Base-by-base conservation (phyloP, 2,797 vertebrate species). In the Notoglanidium macrostoma region DNA sequence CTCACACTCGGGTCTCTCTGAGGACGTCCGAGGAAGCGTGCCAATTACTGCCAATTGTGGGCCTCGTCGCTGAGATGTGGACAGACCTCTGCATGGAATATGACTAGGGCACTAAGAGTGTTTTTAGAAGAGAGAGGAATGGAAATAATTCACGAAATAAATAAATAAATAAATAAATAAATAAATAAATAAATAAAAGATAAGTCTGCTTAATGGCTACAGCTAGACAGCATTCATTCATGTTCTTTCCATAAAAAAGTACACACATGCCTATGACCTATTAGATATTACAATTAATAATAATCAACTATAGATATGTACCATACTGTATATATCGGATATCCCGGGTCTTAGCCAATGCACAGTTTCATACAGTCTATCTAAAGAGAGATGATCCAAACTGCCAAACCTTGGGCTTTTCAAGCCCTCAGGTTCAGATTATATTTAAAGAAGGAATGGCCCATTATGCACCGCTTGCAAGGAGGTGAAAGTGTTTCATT, bases 31-130 rank as follows among this genome's bases (percentile, higher is more conserved):
- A 93, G 93, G 93, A 94, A 95, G 95, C 90, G 91, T 93, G 93
- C 95, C 95, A 96, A 96, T 96, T 96, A 96, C 93, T 95, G 94
- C 95, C 96, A 96, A 96, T 96, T 96, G 95, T 94, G 93, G 93
- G 92, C 90, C 88, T 92, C 88, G 91, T 92, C 94, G 93, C 94
- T 96, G 95, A 96, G 94, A 95, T 95, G 94, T 95, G 95, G 95
- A 96, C 95, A 96, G 94, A 95, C 91, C 94, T 95, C 94, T 94
- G 72, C 90, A 88, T 94, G 94, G 95, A 94, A 95, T 94, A 93
- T 80, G 84, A 86, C 90, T 78, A 63, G 86, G 91, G 87, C 86
- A 83, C 85, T 61, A 87, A 87, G 83, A 93, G 92, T 61, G 61
- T 83, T 86, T 89, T 87, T 73, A 55, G 14, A 82, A 59, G 54